These are phyloP conservation scores for Hirtodrosophila confusa DNA, from an alignment of 2,888 invertebrate species.

Conservation along the genomic window DNA sequence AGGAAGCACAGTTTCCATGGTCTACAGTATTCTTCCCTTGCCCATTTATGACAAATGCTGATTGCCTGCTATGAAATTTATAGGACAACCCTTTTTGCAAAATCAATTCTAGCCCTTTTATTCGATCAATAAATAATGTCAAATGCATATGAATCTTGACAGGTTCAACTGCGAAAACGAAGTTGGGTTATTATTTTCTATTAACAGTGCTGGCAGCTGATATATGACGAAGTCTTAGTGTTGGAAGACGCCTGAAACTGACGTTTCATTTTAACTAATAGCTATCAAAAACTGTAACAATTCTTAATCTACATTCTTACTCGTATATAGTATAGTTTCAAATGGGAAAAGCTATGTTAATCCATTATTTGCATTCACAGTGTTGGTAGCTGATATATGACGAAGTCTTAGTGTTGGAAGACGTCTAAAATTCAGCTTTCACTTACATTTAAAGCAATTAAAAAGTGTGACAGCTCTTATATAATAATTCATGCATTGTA, in stretches of 20 bases:
- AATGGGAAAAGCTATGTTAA: conserved; percentile 9
- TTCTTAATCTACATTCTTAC: no score
- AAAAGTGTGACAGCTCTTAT: no score
- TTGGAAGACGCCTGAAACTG: not conserved
- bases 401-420: conserved; percentile 1
- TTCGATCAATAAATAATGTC: conserved; percentile 40
- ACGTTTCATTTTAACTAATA: not conserved
- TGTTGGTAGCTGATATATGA: not conserved
- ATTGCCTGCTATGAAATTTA: conserved; percentile 38
- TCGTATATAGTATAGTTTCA: not conserved
- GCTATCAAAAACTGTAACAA: no score
- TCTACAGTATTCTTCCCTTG: not conserved
- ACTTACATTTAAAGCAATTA: not conserved
- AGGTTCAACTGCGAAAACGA: conserved; percentile 3
- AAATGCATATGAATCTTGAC: conserved; percentile 6
- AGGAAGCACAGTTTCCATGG: not conserved
- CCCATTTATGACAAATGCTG: conserved; percentile 30
- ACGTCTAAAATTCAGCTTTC: not conserved
- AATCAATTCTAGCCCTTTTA: conserved; percentile 11
- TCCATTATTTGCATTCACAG: conserved; percentile 2
- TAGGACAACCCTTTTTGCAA: conserved; percentile 20
- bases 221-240: not conserved
- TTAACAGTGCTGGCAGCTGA: not conserved
- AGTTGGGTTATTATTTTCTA: conserved; percentile 2
- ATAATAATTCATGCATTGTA: no score